Evolutionary conservation across 1,140 invertebrate species (phyloP).

Genomic region (Papilio machaon): DNA sequence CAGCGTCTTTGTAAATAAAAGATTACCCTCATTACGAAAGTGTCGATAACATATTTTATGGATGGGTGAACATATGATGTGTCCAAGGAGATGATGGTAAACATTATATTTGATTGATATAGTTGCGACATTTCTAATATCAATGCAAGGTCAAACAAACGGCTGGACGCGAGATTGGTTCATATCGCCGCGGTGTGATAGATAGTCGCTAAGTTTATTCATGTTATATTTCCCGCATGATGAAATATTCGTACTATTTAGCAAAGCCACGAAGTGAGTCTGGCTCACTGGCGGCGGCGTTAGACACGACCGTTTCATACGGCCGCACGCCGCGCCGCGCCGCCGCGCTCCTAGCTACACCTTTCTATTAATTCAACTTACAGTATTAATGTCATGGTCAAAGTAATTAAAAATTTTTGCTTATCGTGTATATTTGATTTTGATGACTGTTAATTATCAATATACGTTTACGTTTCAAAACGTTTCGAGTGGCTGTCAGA

Average conservation of each 20-base stretch:
- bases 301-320: background rate
- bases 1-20: no score
- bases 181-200: constrained; percentile 29
- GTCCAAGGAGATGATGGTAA: no score
- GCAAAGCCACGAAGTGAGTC: constrained; percentile 22
- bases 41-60: no score
- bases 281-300: background rate
- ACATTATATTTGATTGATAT: background rate
- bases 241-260: constrained; percentile 36
- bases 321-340: background rate
- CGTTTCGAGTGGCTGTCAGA: background rate
- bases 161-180: background rate
- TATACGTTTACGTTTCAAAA: background rate
- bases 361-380: background rate
- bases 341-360: background rate
- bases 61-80: no score
- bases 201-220: constrained; percentile 28
- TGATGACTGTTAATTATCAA: background rate
- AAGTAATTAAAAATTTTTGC: background rate
- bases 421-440: background rate
- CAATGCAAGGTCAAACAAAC: background rate
- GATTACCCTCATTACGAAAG: no score
- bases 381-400: background rate
- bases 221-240: constrained; percentile 36
- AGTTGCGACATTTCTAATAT: background rate